These are phyloP conservation scores for Melipona bicolor DNA, from an alignment of 2,888 invertebrate genomes.

Conservation along the genomic window DNA sequence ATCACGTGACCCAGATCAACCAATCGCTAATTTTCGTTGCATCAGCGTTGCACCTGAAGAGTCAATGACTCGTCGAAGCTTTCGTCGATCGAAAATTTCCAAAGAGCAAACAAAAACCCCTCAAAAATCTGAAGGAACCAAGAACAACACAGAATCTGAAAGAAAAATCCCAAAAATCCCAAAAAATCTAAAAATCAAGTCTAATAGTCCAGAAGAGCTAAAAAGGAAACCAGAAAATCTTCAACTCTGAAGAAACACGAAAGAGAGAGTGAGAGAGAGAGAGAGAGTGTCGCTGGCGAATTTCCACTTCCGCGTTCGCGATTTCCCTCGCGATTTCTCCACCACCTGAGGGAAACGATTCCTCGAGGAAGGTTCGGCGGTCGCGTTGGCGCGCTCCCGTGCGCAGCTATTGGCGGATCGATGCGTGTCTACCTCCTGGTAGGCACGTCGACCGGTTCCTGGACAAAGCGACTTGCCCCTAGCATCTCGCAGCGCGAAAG, in stretches of 20 bases:
- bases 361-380: slow-evolving; percentile 24
- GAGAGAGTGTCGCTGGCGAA: neutral
- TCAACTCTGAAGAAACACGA: neutral
- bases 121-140: no score
- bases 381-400: slow-evolving; percentile 36
- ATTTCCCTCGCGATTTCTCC: neutral
- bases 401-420: slow-evolving; percentile 69
- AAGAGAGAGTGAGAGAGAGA: no score
- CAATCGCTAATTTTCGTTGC: no score
- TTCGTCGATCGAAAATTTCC: no score
- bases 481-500: slow-evolving; percentile 66
- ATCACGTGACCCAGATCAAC: no score
- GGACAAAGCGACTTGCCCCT: slow-evolving; percentile 73
- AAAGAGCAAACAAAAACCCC: no score
- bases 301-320: slow-evolving; percentile 19
- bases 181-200: no score
- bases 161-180: no score
- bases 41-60: no score
- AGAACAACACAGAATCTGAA: no score
- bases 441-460: slow-evolving; percentile 75
- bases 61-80: no score
- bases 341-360: slow-evolving; percentile 15
- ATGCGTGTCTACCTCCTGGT: slow-evolving; percentile 70
- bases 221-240: neutral
- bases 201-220: no score